Percentiles rank a stretch among this genome's conserved stretches.
These are phyloP conservation scores for Mirza zaza DNA, from an alignment of 2,113 vertebrate genomes.

Conservation along the genomic window DNA sequence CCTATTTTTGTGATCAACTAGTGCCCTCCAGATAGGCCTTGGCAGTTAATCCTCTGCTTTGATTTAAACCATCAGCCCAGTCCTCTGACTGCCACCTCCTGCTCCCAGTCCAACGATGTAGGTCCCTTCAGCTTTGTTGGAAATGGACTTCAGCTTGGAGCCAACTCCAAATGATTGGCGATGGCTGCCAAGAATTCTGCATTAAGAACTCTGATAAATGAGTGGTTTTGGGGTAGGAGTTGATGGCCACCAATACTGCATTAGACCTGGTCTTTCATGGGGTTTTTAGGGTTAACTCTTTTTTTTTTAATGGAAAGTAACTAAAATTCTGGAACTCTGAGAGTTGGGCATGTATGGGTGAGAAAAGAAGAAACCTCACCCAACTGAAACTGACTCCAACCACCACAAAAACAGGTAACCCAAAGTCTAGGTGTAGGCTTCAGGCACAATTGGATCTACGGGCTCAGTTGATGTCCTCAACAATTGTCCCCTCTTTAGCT, in stretches of 20 bases:
- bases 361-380: slow-evolving; percentile 4
- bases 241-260: not conserved
- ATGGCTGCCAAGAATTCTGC: slow-evolving; percentile 27
- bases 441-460: not conserved
- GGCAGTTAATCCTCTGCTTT: not conserved
- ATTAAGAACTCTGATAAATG: not conserved
- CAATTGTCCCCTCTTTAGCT: not conserved
- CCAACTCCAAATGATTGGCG: not conserved
- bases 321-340: not conserved
- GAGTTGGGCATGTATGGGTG: not conserved
- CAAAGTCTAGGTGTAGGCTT: not conserved
- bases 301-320: not conserved
- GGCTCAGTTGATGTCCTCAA: not conserved
- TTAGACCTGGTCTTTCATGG: not conserved
- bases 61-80: not conserved
- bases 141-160: not conserved
- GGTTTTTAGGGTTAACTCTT: not conserved
- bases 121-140: not conserved
- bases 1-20: not conserved
- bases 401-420: not conserved
- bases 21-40: not conserved
- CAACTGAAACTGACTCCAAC: not conserved
- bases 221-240: not conserved
- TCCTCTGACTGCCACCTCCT: not conserved
- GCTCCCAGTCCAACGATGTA: not conserved